Evolutionary conservation across 2,888 invertebrate genomes (phyloP).

Genomic region (Leptinotarsa peninsularis): DNA sequence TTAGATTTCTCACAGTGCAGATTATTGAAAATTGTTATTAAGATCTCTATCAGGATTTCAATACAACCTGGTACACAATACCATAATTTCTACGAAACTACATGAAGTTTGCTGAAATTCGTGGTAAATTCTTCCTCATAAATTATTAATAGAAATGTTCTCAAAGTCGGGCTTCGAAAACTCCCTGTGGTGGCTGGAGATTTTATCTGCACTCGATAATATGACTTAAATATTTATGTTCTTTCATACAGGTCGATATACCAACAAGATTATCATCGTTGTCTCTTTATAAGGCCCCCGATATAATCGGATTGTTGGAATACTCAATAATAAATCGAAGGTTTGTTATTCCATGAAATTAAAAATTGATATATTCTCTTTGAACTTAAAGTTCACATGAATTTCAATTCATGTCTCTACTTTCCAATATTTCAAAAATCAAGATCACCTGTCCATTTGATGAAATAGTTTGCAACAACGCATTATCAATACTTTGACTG

Average conservation of each 20-base stretch:
- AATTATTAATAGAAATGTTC: constrained; percentile 34
- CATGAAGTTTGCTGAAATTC: neutral
- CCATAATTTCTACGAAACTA: neutral
- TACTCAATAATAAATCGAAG: constrained; percentile 8
- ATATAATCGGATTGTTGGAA: constrained; percentile 31
- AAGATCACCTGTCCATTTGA: too few species aligned
- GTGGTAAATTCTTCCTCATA: neutral
- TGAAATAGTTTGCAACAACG: too few species aligned
- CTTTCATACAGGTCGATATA: constrained; percentile 47
- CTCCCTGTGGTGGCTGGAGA: constrained; percentile 37
- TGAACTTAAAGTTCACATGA: too few species aligned
- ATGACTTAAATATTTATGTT: constrained; percentile 54
- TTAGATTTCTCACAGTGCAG: too few species aligned
- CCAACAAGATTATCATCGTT: constrained; percentile 47
- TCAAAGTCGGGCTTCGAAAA: constrained; percentile 23
- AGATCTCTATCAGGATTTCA: neutral
- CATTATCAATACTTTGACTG: too few species aligned
- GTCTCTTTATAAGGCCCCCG: constrained; percentile 41
- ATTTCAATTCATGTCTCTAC: too few species aligned
- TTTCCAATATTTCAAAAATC: too few species aligned
- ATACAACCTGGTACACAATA: neutral
- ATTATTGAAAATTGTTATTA: too few species aligned
- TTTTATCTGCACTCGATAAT: constrained; percentile 48
- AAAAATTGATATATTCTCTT: neutral
- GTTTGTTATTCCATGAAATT: neutral